phyloP scores from a whole-genome alignment of 2,113 vertebrate species.

The Antechinus stuartii region DNA sequence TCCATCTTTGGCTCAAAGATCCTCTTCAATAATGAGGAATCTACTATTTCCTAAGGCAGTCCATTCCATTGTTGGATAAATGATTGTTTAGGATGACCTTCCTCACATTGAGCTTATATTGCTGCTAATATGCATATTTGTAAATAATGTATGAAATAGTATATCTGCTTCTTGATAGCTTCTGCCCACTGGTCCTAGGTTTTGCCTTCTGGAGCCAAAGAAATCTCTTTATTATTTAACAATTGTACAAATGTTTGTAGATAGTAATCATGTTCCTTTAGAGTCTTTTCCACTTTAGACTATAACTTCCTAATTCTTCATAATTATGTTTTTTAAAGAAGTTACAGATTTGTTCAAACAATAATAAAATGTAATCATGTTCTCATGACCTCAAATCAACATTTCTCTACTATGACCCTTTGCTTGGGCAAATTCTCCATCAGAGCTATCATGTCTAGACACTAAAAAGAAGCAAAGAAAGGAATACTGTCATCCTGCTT shows the following conservation, averaged over 20 bases:
- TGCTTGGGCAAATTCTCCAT: background rate
- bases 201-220: background rate
- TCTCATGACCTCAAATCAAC: background rate
- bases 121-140: background rate
- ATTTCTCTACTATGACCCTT: conserved; percentile 3
- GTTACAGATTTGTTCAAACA: background rate
- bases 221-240: background rate
- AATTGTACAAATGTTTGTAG: background rate
- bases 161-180: background rate
- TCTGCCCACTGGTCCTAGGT: background rate
- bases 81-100: background rate
- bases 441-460: background rate
- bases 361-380: background rate
- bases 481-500: background rate
- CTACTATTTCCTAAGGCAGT: background rate
- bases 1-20: background rate
- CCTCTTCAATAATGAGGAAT: background rate
- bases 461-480: background rate
- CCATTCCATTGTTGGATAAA: background rate
- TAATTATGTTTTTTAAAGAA: background rate
- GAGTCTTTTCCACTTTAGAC: background rate
- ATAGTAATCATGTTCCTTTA: background rate
- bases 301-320: background rate
- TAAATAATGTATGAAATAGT: background rate
- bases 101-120: background rate